Evolutionary conservation across 2,113 vertebrate genomes (phyloP), one percentile per base, ranked within the genome.

Genomic region (Heptranchias perlo): DNA sequence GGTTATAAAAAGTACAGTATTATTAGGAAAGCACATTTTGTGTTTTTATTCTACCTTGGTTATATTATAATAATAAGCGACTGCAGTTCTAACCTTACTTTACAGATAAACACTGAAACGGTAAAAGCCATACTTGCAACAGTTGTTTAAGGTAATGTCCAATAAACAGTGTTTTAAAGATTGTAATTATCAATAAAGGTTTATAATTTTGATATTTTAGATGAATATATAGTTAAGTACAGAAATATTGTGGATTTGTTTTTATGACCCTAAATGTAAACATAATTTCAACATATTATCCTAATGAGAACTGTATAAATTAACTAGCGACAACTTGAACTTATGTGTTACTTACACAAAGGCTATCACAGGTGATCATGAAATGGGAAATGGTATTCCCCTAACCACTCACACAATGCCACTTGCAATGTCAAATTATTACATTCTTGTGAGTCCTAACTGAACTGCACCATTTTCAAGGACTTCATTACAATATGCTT

Each of bases 211-310:
- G 28, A 31, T 52, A 21, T 31, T 67, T 94, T 65, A 69, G 39
- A 28, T 67, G 64, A 94, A 44, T 65, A 64, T 35, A 61, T 67
- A 94, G 44, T 67, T 47, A 67, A 95, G 25, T 69, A 69, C 64
- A 73, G 64, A 73, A 69, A 52, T 95, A 95, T 95, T 47, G 1
- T 67, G 47, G 25, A 95, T 97, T 98, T 98, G 98, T 97, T 97
- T 97, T 97, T 97, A 96, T 96, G 97, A 98, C 97, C 96, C 97
- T 96, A 97, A 97, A 97, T 97, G 97, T 97, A 97, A 98, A 97
- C 97, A 97, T 96, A 97, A 98, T 98, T 97, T 98, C 44, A 97
- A 98, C 97, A 98, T 97, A 97, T 97, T 49, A 95, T 52, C 65
- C 94, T 95, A 65, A 94, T 94, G 65, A 28, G 65, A 47, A 73